phyloP scores from a whole-genome alignment of 2,113 vertebrate species.

The Rhodinocichla rosea region DNA sequence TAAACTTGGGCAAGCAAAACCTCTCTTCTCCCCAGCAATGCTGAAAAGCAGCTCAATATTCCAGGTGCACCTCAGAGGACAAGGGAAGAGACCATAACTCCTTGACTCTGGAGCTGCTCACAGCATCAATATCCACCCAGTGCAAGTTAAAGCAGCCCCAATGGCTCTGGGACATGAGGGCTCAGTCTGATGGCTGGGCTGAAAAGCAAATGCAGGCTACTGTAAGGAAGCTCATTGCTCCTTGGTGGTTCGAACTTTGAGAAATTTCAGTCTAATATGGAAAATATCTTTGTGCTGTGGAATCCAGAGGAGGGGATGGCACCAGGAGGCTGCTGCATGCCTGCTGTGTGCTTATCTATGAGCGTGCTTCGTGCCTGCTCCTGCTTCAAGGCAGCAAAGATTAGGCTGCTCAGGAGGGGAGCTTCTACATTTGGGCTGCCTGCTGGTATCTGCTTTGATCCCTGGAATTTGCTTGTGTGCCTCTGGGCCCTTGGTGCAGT shows the following conservation, averaged over 20 bases:
- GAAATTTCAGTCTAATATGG: conserved; percentile 19
- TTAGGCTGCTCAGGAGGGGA: conserved; percentile 27
- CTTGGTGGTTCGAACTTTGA: background rate
- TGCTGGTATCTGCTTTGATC: conserved; percentile 42
- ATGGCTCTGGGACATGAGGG: background rate
- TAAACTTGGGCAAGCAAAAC: background rate
- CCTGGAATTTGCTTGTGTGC: conserved; percentile 30
- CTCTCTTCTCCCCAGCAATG: background rate
- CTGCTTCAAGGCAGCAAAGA: conserved; percentile 47
- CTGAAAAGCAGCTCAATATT: background rate
- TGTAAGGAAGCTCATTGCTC: background rate
- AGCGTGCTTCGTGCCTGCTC: background rate
- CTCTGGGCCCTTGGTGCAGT: background rate
- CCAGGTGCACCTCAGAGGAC: background rate
- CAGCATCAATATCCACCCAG: background rate
- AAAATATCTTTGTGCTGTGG: background rate
- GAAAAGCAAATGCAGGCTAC: background rate
- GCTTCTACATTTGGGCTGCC: background rate
- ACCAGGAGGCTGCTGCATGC: background rate
- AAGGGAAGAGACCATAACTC: background rate
- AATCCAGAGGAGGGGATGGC: conserved; percentile 5
- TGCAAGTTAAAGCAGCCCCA: background rate
- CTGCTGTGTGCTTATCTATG: conserved; percentile 41
- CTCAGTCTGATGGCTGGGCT: background rate
- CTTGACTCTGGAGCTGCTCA: background rate